Conservation (phyloP, 2,113 vertebrate species). For the Aix galericulata region DNA sequence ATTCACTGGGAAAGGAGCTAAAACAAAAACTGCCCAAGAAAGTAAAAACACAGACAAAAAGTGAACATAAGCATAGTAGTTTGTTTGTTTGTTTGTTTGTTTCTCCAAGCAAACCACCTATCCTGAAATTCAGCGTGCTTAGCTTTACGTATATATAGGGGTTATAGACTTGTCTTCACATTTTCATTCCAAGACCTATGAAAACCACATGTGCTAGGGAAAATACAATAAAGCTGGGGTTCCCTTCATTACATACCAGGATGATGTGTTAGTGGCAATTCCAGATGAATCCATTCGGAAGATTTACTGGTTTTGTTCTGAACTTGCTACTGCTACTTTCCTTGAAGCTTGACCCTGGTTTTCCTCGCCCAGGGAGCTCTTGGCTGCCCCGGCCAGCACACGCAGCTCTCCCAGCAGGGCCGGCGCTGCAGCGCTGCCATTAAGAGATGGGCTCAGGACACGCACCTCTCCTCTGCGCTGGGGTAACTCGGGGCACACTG, state of each 20-base stretch:
- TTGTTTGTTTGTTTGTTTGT: not conserved
- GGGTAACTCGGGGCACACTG: not conserved
- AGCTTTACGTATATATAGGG: not conserved
- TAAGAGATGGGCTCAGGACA: not conserved
- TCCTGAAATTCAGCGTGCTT: not conserved
- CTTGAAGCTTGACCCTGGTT: not conserved
- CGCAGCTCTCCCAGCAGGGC: not conserved
- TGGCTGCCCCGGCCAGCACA: not conserved
- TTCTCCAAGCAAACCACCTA: not conserved
- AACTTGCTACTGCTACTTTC: not conserved
- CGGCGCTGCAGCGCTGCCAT: not conserved
- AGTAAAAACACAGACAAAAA: not conserved
- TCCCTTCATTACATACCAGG: not conserved
- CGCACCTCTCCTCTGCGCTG: fast-evolving
- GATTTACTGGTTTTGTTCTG: not conserved
- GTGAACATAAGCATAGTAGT: not conserved
- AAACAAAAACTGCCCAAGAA: not conserved
- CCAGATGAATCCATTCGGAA: not conserved
- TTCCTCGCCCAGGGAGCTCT: not conserved
- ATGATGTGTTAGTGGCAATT: not conserved
- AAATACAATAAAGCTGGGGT: not conserved
- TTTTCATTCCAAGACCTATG: constrained; percentile 27
- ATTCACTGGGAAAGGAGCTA: not conserved
- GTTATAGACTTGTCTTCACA: not conserved
- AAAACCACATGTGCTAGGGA: constrained; percentile 5